phyloP scores from a whole-genome alignment of 2,113 vertebrate species.

The Brachypteracias leptosomus region DNA sequence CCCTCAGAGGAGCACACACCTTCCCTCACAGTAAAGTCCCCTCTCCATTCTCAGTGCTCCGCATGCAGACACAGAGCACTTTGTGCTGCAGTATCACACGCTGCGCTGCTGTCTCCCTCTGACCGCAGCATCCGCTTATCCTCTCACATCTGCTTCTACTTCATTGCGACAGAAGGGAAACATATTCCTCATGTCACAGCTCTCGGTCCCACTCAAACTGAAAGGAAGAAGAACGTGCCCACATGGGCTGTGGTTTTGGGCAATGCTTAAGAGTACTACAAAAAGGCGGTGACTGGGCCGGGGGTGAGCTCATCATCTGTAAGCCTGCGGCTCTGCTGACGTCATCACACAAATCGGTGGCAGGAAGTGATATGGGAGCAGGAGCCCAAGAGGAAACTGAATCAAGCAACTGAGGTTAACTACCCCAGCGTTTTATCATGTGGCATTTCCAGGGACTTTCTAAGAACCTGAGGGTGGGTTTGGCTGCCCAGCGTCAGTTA shows the following conservation, averaged over 20 bases:
- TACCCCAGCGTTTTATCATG: neutral
- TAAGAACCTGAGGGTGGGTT: conserved; percentile 17
- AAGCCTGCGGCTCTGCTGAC: conserved; percentile 39
- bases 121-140: neutral
- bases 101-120: neutral
- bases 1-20: neutral
- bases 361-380: conserved; percentile 44
- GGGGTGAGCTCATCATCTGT: conserved; percentile 2
- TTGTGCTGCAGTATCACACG: accelerated
- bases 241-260: neutral
- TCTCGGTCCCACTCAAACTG: neutral
- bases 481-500: neutral
- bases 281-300: neutral
- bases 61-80: accelerated
- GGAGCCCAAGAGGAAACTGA: conserved; percentile 29
- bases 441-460: conserved; percentile 39
- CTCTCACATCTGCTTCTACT: neutral
- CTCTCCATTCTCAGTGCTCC: accelerated
- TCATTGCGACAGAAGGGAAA: neutral
- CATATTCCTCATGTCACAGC: neutral
- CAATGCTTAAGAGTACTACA: neutral
- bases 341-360: neutral
- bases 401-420: conserved; percentile 26
- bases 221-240: neutral
- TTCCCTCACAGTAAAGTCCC: neutral